Evolutionary conservation across 2,888 invertebrate species (phyloP).

Genomic region (Nebria brevicollis): DNA sequence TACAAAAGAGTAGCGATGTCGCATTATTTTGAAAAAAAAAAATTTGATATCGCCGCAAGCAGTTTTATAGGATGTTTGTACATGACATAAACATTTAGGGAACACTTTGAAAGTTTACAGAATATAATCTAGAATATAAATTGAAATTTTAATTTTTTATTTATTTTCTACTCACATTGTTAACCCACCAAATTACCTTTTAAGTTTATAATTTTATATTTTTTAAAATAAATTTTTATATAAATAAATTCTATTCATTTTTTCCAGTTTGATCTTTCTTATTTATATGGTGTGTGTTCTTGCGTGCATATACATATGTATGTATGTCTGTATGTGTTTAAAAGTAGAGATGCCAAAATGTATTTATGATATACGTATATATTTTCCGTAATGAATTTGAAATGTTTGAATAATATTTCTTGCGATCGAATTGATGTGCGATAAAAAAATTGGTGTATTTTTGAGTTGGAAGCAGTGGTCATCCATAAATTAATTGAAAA

Average conservation of each 20-base stretch:
- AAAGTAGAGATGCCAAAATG: too few relatives aligned
- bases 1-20: background rate
- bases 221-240: background rate
- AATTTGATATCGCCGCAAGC: conserved; percentile 32
- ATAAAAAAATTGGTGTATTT: background rate
- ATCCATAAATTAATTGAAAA: conserved; percentile 27
- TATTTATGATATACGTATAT: too few relatives aligned
- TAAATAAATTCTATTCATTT: too few relatives aligned
- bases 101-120: conserved; percentile 43
- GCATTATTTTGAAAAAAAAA: conserved; percentile 5
- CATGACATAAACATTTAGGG: conserved; percentile 43
- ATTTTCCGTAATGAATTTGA: background rate
- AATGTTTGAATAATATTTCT: background rate
- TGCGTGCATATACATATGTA: too few relatives aligned
- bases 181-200: conserved; percentile 37
- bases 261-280: too few relatives aligned
- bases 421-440: background rate
- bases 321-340: too few relatives aligned
- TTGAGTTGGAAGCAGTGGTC: background rate
- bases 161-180: conserved; percentile 37
- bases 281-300: too few relatives aligned
- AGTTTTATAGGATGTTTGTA: conserved; percentile 31
- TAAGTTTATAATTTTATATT: conserved; percentile 29
- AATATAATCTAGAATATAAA: conserved; percentile 39
- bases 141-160: conserved; percentile 46